Evolutionary conservation across 2,888 invertebrate species (phyloP).

Genomic region (Ophonus ardosiacus): DNA sequence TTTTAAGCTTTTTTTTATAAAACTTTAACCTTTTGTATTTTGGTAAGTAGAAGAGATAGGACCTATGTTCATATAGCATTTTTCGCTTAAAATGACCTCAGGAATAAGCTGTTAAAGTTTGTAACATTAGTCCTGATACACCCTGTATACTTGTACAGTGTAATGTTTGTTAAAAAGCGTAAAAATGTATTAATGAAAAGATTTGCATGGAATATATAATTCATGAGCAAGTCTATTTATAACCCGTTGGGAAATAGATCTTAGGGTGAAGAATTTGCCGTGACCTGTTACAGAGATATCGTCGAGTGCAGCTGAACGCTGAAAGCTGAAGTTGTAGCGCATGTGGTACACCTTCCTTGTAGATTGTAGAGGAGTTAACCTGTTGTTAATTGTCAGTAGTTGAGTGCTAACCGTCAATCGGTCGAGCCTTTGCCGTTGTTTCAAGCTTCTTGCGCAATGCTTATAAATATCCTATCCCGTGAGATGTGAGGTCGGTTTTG

Average conservation of each 20-base stretch:
- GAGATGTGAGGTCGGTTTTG: conserved; percentile 51
- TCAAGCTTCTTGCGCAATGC: conserved; percentile 53
- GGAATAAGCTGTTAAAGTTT: too few species aligned
- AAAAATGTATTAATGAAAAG: neutral
- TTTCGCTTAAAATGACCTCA: too few species aligned
- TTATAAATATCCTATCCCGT: conserved; percentile 50
- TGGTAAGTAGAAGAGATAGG: too few species aligned
- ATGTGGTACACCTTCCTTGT: neutral
- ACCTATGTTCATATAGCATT: too few species aligned
- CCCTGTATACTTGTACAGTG: too few species aligned
- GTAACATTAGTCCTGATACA: too few species aligned
- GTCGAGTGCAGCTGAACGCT: neutral
- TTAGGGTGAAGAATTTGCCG: neutral
- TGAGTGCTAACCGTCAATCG: conserved; percentile 40
- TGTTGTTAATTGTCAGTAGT: neutral
- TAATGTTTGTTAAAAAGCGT: too few species aligned
- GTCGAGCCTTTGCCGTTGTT: conserved; percentile 38
- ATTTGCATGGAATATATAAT: neutral
- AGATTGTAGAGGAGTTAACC: too few species aligned
- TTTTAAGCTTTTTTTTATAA: too few species aligned
- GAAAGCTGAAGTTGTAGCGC: neutral
- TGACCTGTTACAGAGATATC: neutral
- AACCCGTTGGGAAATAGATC: neutral
- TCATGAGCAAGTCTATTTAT: neutral
- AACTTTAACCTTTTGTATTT: too few species aligned